Evolutionary conservation across 2,113 vertebrate genomes (phyloP).

Genomic region (Syngnathus floridae): DNA sequence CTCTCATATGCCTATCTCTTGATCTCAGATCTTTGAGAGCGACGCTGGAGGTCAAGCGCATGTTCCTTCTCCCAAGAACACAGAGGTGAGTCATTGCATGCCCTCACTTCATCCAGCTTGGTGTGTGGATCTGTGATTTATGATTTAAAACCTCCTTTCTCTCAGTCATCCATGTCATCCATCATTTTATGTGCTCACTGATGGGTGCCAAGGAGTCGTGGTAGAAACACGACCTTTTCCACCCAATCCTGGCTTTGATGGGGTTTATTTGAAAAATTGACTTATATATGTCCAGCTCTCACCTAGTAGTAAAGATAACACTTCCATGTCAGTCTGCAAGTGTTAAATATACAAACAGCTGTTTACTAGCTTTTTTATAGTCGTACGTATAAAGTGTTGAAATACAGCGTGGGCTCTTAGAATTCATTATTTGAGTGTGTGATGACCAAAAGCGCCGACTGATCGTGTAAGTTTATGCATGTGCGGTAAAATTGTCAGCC

Average conservation of each 20-base stretch:
- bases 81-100: constrained; percentile 52
- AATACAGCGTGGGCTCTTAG: not conserved
- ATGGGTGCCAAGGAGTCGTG: constrained; percentile 23
- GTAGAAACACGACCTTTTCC: constrained; percentile 15
- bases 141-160: constrained; percentile 27
- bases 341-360: constrained; percentile 29
- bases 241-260: constrained; percentile 27
- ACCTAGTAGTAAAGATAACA: constrained; percentile 35
- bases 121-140: constrained; percentile 24
- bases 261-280: not conserved
- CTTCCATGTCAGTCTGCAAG: constrained; percentile 42
- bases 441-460: constrained; percentile 2
- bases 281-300: constrained; percentile 1
- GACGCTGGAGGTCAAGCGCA: constrained; percentile 66
- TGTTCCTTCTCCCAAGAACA: constrained; percentile 62
- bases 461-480: constrained; percentile 6
- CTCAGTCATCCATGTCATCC: constrained; percentile 18
- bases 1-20: constrained; percentile 24
- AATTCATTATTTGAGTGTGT: not conserved
- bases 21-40: constrained; percentile 81
- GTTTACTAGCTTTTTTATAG: constrained; percentile 12
- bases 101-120: not conserved
- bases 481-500: constrained; percentile 6
- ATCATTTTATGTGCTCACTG: constrained; percentile 20
- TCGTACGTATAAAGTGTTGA: not conserved